Conservation (phyloP, 2,113 vertebrate species). For the Poeciliopsis occidentalis region DNA sequence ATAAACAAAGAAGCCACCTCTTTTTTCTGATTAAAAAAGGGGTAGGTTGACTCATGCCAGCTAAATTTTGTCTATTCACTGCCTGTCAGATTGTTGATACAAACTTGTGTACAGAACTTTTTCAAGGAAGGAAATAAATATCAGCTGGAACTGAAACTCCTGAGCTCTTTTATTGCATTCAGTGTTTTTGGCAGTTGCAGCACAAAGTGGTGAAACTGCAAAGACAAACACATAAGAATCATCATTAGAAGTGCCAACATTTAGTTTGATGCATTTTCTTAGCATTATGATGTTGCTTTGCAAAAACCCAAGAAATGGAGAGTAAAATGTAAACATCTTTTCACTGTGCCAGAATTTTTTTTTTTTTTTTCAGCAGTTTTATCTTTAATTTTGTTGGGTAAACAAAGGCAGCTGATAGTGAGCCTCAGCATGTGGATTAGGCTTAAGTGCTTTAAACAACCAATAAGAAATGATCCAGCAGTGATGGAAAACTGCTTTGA, state of each 20-base stretch:
- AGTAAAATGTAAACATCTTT: background rate
- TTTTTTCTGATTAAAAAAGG: constrained; percentile 69
- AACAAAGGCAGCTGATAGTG: background rate
- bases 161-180: constrained; percentile 63
- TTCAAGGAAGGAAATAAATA: constrained; percentile 99
- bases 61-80: constrained; percentile 98
- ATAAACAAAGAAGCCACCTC: constrained; percentile 80
- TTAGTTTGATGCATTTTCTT: background rate
- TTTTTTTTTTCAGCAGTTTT: background rate
- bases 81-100: constrained; percentile 99
- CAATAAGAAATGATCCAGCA: background rate
- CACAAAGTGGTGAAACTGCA: background rate
- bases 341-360: background rate
- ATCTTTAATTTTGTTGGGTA: background rate
- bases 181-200: constrained; percentile 29
- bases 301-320: background rate
- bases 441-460: background rate
- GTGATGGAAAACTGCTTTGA: constrained; percentile 8
- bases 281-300: background rate
- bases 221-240: background rate
- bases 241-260: background rate
- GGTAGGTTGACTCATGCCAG: constrained; percentile 88
- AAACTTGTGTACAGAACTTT: constrained; percentile 98
- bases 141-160: constrained; percentile 99
- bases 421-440: background rate